Evolutionary conservation across 2,888 invertebrate species (phyloP), one percentile per base, ranked within the genome.

Genomic region (Tenthredo amoena): DNA sequence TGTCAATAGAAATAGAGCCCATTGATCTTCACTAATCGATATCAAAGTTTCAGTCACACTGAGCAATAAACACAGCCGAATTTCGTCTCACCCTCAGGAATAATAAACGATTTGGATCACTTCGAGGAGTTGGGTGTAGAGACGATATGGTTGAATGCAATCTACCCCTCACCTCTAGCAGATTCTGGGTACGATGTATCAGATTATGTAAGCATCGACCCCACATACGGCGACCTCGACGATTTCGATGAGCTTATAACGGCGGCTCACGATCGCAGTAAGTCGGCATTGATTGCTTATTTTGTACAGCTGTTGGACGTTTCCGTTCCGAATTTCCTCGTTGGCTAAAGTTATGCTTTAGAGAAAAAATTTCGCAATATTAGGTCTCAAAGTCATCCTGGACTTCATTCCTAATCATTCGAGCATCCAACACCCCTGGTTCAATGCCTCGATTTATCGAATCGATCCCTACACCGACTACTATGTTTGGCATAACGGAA

Each of bases 321-420:
- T 77, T 55, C 9, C 1, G 15, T 34, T 50, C 84, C 40, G 2
- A 74, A 34, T 62, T 85, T 12, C 26, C 5, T 43, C 37, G 2
- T 40, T 55, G 18, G 62, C 7, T 34, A 26, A 18, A 37, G 55
- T 18, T 18, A 65, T 68, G 26, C 18, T 9, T 31, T 55, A 84
- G 34, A 3, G 5, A 2, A 18, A 84, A 15, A 31, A 58, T 58
- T 9, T n/a, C 47, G 58, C 7, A 43, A 72, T 83, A 65, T 55
- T 81, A 93, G 92, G 85, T 85, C 82, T 93, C 47, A 92, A 91
- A 88, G 84, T 93, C 15, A 90, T 93, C n/a, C 82, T 93, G 85
- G 92, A 93, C 84, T 84, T 92, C 68, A 89, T 92, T 37, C 93
- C 92, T 50, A 92, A 92, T 87, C 91, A 92, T 84, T 91, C 92